Evolutionary conservation across 1,140 invertebrate species (phyloP), one percentile per base, ranked within the genome.

Genomic region (Leptinotarsa lineolata): DNA sequence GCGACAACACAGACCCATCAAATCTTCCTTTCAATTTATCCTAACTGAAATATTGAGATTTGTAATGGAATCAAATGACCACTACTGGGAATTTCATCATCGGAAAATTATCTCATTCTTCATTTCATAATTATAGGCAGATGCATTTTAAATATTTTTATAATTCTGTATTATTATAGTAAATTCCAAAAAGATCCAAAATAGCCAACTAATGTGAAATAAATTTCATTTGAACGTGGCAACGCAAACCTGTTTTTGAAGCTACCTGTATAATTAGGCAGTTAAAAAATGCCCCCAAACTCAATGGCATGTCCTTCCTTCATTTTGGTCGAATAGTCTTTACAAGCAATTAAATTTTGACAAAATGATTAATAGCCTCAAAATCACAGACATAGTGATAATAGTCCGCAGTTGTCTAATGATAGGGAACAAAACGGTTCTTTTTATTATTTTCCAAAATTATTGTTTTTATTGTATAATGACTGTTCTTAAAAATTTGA

Each of bases 321-420:
- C 72, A 70, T 76, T 74, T 76, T 72, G 60, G 70, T 76, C 70
- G 63, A 76, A 74, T 74, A 73, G 72, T 76, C 75, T 77, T 77
- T 72, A 77, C 21, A 68, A 66, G 70, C 76, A 73, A 77, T 77
- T 77, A 77, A 74, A 74, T 77, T 77, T 77, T 77, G 73, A 77
- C 76, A 77, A 77, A 74, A 77, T 77, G 76, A 77, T 77, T 77
- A 77, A 77, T 77, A 60, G 73, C 68, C 76, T 63, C 54, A 73
- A 77, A 77, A 77, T 77, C 73, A 77, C 74, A 70, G 68, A 70
- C 72, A 77, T 73, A 70, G 48, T 74, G 73, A 77, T 77, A 74
- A 77, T 72, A 54, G 74, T 74, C 76, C 70, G 74, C 60, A 73
- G 74, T 72, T 59, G 72, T 61, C 70, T 77, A 77, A 77, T 77